Evolutionary conservation across 1,140 invertebrate species (phyloP), one percentile per base, ranked within the genome.

Genomic region (Drosophila funebris): DNA sequence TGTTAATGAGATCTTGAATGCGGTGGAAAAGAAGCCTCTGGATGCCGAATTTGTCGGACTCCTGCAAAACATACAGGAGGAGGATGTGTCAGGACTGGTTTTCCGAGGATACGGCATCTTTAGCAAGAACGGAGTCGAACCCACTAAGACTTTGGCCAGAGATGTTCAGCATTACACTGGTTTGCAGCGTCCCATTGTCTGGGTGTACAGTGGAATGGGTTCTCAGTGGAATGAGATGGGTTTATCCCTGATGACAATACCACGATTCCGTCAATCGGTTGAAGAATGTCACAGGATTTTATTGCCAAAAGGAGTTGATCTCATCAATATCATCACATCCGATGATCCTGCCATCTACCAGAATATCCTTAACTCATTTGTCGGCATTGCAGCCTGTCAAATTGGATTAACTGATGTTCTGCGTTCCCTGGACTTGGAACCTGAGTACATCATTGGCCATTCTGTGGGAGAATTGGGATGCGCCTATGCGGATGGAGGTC

Each of bases 131-230:
- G 78, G 79, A 90, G 50, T 93, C 92, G 60, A 90, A 92, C 94
- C 64, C 67, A 73, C 91, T 1, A 91, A 93, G 1, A 74, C 91
- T 0, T 36, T 93, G 6, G 81, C 90, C 0, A 92, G 91, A 60
- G 93, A 94, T 39, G 91, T 94, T 8, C 92, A 94, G 48, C 93
- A 94, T 89, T 95, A 93, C 85, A 91, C 93, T 0, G 95, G 94
- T 0, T 92, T 93, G 4, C 93, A 93, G 60, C 92, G 71, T 11
- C 96, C 96, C 13, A 92, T 98, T 0, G 97, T 96, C 94, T 97
- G 96, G 92, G 94, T 98, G 7, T 99, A 97, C 92, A 96, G 97
- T 68, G 97, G 97, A 50, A 97, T 98, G 96, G 97, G 97, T 4
- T 96, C 95, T 0, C 97, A 98, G 82, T 98, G 97, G 97, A 90